phyloP scores from a whole-genome alignment of 2,797 vertebrate species.

The Xiphophorus birchmanni region DNA sequence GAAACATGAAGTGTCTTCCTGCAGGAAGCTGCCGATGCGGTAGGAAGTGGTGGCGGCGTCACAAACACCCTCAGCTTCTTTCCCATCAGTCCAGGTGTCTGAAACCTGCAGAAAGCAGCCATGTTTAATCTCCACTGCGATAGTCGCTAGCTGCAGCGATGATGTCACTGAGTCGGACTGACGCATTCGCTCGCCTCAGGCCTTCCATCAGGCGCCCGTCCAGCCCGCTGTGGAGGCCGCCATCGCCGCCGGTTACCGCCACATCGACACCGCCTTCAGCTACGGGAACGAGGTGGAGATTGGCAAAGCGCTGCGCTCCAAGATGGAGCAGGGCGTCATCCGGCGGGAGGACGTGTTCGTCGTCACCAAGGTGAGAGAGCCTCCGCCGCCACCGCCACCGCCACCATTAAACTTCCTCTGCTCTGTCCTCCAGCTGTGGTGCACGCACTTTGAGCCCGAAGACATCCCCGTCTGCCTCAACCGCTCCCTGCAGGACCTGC shows the following conservation, averaged over 20 bases:
- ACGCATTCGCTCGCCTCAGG: slow-evolving; percentile 29
- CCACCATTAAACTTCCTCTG: background rate
- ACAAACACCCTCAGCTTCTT: no score
- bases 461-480: slow-evolving; percentile 78
- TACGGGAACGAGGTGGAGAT: slow-evolving; percentile 77
- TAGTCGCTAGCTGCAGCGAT: no score
- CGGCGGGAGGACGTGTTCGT: slow-evolving; percentile 81
- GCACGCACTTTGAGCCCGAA: slow-evolving; percentile 68
- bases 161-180: no score
- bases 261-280: slow-evolving; percentile 78
- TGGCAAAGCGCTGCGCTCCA: slow-evolving; percentile 78
- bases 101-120: no score
- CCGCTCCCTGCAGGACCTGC: slow-evolving; percentile 77
- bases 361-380: slow-evolving; percentile 78
- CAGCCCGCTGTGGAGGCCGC: slow-evolving; percentile 78
- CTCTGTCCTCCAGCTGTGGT: slow-evolving; percentile 68
- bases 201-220: slow-evolving; percentile 20
- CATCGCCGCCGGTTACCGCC: slow-evolving; percentile 83
- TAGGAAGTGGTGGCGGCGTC: no score
- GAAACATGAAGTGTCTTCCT: no score
- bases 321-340: slow-evolving; percentile 80
- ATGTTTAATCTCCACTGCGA: no score
- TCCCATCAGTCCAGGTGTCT: no score
- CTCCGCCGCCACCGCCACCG: fast-evolving
- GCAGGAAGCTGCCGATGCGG: no score